A percentile compares a stretch with the other conserved stretches of the same genome.
Evolutionary conservation across 2,888 invertebrate species (phyloP).

Genomic region (Luperina testacea): DNA sequence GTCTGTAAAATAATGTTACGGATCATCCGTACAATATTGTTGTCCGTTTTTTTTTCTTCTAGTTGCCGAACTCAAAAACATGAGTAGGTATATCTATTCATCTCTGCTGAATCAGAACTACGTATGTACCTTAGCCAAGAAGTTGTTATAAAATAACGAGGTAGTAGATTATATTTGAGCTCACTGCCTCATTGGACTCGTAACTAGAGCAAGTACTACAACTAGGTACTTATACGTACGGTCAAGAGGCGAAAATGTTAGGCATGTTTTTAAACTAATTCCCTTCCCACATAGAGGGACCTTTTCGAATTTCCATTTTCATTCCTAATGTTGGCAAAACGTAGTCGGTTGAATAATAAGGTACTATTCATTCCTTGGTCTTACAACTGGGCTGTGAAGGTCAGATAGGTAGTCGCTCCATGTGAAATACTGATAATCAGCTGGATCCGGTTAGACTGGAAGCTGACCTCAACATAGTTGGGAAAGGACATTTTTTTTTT

Average conservation of each 20-base stretch:
- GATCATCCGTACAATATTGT: neutral
- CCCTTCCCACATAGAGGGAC: too few species aligned
- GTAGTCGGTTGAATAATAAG: neutral
- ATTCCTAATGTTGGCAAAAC: neutral
- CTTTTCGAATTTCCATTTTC: neutral
- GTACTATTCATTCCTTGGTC: neutral
- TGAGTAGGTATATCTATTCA: neutral
- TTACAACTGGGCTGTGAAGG: neutral
- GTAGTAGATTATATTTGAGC: constrained; percentile 2
- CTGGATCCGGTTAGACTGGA: too few species aligned
- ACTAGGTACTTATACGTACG: neutral
- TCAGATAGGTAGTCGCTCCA: neutral
- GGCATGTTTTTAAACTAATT: neutral
- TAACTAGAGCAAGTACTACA: neutral
- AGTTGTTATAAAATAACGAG: constrained; percentile 23
- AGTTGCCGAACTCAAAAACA: neutral
- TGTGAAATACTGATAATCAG: too few species aligned
- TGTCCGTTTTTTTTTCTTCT: neutral
- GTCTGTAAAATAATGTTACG: neutral
- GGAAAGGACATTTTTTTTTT: too few species aligned
- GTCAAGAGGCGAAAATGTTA: neutral
- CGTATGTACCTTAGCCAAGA: neutral
- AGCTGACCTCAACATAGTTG: too few species aligned
- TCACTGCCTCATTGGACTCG: neutral
- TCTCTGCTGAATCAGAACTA: neutral